phyloP scores from a whole-genome alignment of 2,113 vertebrate species.

The Erythrolamprus reginae region DNA sequence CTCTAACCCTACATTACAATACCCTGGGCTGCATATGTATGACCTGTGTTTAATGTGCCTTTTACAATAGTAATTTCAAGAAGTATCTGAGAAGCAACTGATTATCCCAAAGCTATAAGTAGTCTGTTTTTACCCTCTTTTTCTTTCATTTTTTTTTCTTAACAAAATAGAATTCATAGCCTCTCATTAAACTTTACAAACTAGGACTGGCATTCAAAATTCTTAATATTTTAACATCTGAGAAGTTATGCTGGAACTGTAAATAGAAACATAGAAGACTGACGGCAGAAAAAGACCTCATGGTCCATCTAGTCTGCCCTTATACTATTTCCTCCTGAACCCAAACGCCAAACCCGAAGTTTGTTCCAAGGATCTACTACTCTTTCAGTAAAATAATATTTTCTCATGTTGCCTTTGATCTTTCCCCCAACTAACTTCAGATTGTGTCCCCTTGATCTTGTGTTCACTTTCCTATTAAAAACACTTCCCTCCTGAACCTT shows the following conservation, averaged over 20 bases:
- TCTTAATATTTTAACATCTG: neutral
- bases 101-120: neutral
- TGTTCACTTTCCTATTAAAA: no score
- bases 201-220: neutral
- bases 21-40: neutral
- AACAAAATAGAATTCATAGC: neutral
- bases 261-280: no score
- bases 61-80: neutral
- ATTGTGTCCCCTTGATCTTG: no score
- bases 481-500: no score
- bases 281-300: no score
- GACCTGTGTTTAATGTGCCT: neutral
- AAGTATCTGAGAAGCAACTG: neutral
- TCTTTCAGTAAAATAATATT: no score
- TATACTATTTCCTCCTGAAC: no score
- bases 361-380: no score
- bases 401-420: no score
- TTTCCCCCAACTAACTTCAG: no score
- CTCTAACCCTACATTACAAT: neutral
- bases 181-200: neutral
- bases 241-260: neutral
- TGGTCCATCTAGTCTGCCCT: no score
- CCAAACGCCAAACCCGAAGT: no score
- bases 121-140: neutral
- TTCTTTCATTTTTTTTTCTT: neutral